phyloP scores from a whole-genome alignment of 2,113 vertebrate species.

The Acrocephalus arundinaceus region DNA sequence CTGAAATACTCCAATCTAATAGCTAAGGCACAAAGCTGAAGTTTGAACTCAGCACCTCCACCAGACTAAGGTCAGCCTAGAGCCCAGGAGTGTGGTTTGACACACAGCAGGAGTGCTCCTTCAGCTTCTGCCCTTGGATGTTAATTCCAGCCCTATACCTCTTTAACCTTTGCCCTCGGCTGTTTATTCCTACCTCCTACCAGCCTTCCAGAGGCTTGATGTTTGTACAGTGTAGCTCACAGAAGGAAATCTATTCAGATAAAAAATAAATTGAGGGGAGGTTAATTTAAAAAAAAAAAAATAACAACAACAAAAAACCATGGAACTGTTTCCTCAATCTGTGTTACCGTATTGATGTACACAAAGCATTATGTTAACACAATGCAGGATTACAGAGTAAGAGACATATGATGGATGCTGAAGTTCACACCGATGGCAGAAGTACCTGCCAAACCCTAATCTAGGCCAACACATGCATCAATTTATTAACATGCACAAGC shows the following conservation, averaged over 20 bases:
- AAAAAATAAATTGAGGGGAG: neutral
- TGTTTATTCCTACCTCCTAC: neutral
- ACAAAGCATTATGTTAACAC: neutral
- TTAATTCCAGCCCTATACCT: neutral
- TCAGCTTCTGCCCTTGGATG: neutral
- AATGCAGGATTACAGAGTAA: neutral
- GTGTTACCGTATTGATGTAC: neutral
- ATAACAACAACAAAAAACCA: accelerated
- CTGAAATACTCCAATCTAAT: neutral
- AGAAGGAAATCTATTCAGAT: neutral
- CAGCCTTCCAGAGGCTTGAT: neutral
- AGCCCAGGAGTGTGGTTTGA: neutral
- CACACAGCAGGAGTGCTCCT: neutral
- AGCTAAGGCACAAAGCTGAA: neutral
- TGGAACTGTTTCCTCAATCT: neutral
- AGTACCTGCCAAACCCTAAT: neutral
- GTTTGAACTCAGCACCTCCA: neutral
- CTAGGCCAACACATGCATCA: neutral
- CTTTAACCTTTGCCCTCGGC: neutral
- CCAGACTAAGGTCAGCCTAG: neutral
- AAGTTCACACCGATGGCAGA: neutral
- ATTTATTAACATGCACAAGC: neutral
- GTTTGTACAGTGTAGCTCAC: neutral
- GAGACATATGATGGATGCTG: neutral
- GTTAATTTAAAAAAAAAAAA: neutral